Conservation (phyloP, 2,113 vertebrate genomes). For the Lepisosteus oculatus region DNA sequence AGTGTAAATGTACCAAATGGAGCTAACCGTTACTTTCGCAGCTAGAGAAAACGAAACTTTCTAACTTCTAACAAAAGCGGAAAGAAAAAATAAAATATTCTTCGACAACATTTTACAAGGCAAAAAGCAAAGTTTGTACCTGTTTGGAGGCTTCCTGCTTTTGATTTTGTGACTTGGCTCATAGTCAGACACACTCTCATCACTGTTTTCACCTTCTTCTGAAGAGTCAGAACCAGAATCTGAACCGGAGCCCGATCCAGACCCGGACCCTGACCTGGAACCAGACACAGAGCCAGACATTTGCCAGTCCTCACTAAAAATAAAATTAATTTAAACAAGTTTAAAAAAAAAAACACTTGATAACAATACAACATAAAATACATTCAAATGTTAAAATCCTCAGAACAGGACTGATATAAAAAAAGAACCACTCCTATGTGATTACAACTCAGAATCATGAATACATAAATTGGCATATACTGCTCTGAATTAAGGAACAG, state of each 20-base stretch:
- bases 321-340: constrained; percentile 1
- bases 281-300: constrained; percentile 74
- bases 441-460: too few species aligned
- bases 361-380: too few species aligned
- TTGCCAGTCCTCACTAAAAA: constrained; percentile 75
- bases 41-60: too few species aligned
- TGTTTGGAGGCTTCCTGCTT: constrained; percentile 86
- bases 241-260: constrained; percentile 72
- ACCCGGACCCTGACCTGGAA: constrained; percentile 58
- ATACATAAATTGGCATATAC: too few species aligned
- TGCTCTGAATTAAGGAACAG: too few species aligned
- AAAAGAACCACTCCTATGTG: constrained; percentile 1
- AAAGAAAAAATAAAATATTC: background rate
- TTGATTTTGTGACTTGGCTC: constrained; percentile 93
- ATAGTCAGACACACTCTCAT: constrained; percentile 95
- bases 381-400: too few species aligned
- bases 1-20: background rate
- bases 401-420: too few species aligned
- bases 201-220: constrained; percentile 76
- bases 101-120: background rate
- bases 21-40: background rate
- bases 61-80: background rate
- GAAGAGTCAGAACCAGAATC: constrained; percentile 80
- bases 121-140: constrained; percentile 57
- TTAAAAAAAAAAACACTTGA: background rate